phyloP scores from a whole-genome alignment of 2,888 invertebrate species.

The Sinodicranocentrus sp. region DNA sequence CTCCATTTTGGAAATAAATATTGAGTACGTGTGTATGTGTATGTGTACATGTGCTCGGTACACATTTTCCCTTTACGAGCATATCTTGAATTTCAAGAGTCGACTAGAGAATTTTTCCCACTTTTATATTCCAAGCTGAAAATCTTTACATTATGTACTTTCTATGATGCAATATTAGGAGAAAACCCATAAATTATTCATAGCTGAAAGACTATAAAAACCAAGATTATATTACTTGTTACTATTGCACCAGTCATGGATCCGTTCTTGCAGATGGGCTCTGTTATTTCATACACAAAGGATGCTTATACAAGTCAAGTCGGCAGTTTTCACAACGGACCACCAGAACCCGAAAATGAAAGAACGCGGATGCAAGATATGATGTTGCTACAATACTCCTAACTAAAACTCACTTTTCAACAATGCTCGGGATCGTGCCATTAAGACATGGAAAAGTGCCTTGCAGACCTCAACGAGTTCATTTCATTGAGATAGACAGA shows the following conservation, averaged over 20 bases:
- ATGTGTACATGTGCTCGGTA: neutral
- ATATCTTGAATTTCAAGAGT: too few species aligned
- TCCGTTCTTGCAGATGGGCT: conserved; percentile 14
- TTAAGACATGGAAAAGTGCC: too few species aligned
- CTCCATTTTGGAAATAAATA: too few species aligned
- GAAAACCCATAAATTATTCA: conserved; percentile 35
- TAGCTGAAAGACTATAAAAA: conserved; percentile 31
- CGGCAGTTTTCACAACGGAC: too few species aligned
- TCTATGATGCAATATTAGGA: conserved; percentile 18
- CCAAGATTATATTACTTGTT: conserved; percentile 36
- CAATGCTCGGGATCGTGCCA: too few species aligned
- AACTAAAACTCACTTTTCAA: too few species aligned
- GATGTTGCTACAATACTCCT: too few species aligned
- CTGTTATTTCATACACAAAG: conserved; percentile 6
- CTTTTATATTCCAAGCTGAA: neutral
- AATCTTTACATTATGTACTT: conserved; percentile 2
- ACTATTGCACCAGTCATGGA: neutral
- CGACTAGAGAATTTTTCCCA: too few species aligned
- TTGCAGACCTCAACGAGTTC: too few species aligned
- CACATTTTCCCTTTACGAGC: neutral
- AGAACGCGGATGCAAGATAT: too few species aligned
- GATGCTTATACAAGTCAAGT: too few species aligned
- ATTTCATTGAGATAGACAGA: too few species aligned
- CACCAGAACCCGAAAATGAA: neutral
- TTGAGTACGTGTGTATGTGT: neutral